These are phyloP conservation scores for Sorex fumeus DNA, from an alignment of 2,113 vertebrate genomes.

Conservation along the genomic window DNA sequence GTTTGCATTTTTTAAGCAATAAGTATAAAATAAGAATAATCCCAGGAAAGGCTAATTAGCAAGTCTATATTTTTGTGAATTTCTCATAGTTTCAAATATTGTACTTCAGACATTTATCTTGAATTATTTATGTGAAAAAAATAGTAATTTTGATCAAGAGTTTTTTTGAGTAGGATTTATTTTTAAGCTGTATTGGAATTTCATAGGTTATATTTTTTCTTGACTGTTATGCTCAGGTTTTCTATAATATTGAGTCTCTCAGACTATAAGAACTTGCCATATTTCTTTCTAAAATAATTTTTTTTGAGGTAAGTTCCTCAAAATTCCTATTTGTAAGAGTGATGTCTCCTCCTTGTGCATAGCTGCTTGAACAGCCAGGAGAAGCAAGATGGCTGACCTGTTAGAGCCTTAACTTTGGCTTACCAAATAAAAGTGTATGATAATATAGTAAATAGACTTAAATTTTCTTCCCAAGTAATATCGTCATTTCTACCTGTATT, in stretches of 20 bases:
- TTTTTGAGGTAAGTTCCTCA: background rate
- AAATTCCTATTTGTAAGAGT: background rate
- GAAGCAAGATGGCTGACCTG: too few relatives aligned
- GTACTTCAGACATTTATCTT: background rate
- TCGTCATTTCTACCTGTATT: background rate
- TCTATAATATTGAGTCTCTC: background rate
- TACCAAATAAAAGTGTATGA: background rate
- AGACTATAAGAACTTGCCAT: conserved; percentile 19
- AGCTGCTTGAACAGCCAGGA: background rate
- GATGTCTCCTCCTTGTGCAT: background rate
- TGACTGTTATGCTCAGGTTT: conserved; percentile 3
- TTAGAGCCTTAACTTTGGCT: background rate
- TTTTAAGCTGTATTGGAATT: conserved; percentile 28
- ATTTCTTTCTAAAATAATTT: conserved; percentile 30
- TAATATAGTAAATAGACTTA: background rate
- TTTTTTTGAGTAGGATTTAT: background rate
- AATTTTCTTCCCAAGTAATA: background rate
- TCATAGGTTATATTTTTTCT: conserved; percentile 11
- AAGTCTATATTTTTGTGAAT: background rate
- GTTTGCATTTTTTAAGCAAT: conserved; percentile 24
- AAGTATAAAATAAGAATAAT: background rate
- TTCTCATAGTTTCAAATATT: background rate
- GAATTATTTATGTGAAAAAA: background rate
- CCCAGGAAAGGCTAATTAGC: background rate
- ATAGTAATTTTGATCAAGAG: background rate